Conservation (phyloP, 2,797 vertebrate species). For the Poeciliopsis presidionis region DNA sequence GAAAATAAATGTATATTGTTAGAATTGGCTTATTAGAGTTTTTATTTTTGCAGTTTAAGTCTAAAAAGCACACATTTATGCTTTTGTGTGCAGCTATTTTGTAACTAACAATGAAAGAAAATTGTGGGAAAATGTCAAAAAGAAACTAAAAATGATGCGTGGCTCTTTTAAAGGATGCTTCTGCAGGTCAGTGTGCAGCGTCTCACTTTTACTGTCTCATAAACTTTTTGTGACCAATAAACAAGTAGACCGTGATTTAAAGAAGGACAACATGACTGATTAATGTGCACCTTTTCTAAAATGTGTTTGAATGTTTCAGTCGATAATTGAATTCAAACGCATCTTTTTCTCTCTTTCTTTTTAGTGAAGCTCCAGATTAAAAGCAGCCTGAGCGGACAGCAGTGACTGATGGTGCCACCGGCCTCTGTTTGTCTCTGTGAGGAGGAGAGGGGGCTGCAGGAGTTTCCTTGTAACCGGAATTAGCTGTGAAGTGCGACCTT, state of each 20-base stretch:
- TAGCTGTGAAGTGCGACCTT: slow-evolving; percentile 86
- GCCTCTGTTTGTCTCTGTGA: slow-evolving; percentile 58
- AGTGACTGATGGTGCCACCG: slow-evolving; percentile 46
- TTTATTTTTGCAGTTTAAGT: neutral
- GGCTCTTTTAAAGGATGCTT: neutral
- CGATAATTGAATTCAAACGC: neutral
- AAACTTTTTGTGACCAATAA: slow-evolving; percentile 60
- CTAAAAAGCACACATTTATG: neutral
- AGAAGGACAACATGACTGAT: neutral
- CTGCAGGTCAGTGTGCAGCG: slow-evolving; percentile 1
- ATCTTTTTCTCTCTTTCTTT: neutral
- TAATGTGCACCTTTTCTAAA: neutral
- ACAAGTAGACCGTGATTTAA: slow-evolving; percentile 5
- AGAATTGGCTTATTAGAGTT: neutral
- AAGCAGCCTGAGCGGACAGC: slow-evolving; percentile 28
- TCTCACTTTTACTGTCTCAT: slow-evolving; percentile 36
- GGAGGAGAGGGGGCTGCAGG: slow-evolving; percentile 57
- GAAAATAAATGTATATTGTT: neutral
- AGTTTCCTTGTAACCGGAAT: slow-evolving; percentile 85
- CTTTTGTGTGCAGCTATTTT: neutral
- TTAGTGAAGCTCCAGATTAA: neutral
- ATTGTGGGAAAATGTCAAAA: neutral
- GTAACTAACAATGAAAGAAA: neutral
- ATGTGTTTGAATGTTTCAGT: neutral
- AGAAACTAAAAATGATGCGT: neutral